Conservation (phyloP, 2,797 vertebrate species). For the Hybognathus amarus region DNA sequence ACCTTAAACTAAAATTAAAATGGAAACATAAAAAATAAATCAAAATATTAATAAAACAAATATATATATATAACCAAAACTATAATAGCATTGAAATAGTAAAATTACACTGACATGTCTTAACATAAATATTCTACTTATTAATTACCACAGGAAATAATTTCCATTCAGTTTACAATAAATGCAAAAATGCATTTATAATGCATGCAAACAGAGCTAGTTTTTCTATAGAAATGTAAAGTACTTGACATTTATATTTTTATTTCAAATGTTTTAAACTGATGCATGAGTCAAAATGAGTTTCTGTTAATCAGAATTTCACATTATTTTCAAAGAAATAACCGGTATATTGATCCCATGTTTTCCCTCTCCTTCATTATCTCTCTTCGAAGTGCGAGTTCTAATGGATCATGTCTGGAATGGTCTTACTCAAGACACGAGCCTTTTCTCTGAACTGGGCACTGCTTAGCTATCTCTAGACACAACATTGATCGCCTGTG, state of each 20-base stretch:
- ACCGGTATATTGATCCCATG: background rate
- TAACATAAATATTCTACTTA: background rate
- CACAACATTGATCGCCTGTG: slow-evolving; percentile 16
- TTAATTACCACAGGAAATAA: background rate
- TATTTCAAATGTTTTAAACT: background rate
- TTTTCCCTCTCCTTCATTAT: background rate
- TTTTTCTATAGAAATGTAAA: background rate
- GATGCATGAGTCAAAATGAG: background rate
- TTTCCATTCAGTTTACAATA: background rate
- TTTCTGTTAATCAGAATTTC: background rate
- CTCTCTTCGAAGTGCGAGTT: slow-evolving; percentile 18
- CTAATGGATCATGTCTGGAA: slow-evolving; percentile 31
- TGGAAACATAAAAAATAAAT: too few relatives aligned
- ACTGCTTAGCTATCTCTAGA: slow-evolving; percentile 11
- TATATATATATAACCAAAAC: background rate
- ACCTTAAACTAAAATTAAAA: background rate
- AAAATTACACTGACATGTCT: background rate
- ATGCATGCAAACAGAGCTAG: background rate
- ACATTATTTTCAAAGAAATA: background rate
- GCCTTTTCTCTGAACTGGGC: slow-evolving; percentile 33
- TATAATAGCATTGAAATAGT: background rate
- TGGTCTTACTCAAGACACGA: background rate
- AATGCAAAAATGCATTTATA: background rate
- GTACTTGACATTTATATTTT: background rate
- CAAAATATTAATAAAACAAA: too few relatives aligned